Conservation (phyloP, 2,113 vertebrate species). For the Tupaia chinensis region DNA sequence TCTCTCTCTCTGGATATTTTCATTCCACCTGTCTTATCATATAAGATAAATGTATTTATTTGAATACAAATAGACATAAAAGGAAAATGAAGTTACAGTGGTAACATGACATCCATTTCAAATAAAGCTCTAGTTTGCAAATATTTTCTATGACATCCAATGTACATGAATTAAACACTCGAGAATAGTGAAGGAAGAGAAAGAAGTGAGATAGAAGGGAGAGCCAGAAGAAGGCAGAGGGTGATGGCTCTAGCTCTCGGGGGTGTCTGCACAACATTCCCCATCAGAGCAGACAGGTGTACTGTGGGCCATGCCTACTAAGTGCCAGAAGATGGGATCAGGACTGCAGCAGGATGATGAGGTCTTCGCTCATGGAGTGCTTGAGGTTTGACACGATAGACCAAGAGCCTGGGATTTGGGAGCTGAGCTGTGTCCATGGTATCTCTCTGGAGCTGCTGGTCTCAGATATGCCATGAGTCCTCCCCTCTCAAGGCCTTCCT, state of each 20-base stretch:
- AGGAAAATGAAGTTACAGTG: constrained; percentile 3
- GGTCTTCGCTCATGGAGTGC: not conserved
- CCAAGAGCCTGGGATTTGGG: not conserved
- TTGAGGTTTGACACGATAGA: not conserved
- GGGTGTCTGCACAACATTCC: not conserved
- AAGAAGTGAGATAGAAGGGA: not conserved
- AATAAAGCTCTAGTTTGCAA: not conserved
- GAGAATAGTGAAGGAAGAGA: too few relatives aligned
- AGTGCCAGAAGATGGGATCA: not conserved
- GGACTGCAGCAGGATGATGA: too few relatives aligned
- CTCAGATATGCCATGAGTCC: not conserved
- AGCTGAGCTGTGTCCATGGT: not conserved
- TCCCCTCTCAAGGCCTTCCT: too few relatives aligned
- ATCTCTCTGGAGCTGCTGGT: not conserved
- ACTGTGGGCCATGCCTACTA: accelerated
- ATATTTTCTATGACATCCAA: not conserved
- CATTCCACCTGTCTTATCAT: not conserved
- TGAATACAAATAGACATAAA: not conserved
- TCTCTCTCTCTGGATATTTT: not conserved
- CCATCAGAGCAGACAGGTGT: not conserved
- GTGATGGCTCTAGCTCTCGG: not conserved
- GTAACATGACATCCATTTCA: not conserved
- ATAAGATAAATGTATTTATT: not conserved
- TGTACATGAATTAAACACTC: not conserved
- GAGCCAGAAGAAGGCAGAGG: not conserved